phyloP scores from a whole-genome alignment of 2,888 invertebrate genomes.

The Trichopria drosophilae region DNA sequence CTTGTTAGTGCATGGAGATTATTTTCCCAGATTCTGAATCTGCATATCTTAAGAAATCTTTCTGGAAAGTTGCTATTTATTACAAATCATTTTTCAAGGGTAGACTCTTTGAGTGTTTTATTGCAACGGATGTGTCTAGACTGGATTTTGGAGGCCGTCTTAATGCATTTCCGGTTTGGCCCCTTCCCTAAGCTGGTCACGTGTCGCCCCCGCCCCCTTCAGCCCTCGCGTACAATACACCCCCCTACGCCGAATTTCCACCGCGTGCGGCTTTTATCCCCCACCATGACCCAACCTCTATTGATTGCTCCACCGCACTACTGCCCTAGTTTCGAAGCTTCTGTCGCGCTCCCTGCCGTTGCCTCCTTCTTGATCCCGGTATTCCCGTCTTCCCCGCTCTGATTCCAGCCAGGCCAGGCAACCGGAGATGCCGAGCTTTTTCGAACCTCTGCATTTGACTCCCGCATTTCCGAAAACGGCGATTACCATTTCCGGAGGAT shows the following conservation, averaged over 20 bases:
- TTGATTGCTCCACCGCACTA: constrained; percentile 56
- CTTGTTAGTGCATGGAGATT: no score
- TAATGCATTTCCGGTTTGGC: constrained; percentile 20
- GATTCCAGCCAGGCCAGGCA: constrained; percentile 2
- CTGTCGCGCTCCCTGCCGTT: constrained; percentile 21
- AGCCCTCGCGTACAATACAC: constrained; percentile 14
- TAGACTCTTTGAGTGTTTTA: no score
- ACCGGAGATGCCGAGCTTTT: constrained; percentile 3
- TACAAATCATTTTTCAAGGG: no score
- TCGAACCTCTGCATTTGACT: background rate
- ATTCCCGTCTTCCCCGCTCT: constrained; percentile 10
- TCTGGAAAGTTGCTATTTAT: no score
- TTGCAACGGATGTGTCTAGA: no score
- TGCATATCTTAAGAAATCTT: no score
- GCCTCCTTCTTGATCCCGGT: constrained; percentile 18
- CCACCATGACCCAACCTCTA: constrained; percentile 52
- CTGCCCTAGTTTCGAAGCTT: constrained; percentile 56
- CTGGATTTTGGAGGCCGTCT: constrained; percentile 11
- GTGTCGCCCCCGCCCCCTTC: constrained; percentile 9
- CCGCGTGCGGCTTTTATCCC: constrained; percentile 40
- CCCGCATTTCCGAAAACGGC: no score
- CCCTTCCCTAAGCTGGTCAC: background rate
- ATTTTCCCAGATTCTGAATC: no score
- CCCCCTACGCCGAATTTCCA: constrained; percentile 38
- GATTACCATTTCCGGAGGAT: no score